Conservation (phyloP, 2,113 vertebrate species). For the Ctenodactylus gundi region DNA sequence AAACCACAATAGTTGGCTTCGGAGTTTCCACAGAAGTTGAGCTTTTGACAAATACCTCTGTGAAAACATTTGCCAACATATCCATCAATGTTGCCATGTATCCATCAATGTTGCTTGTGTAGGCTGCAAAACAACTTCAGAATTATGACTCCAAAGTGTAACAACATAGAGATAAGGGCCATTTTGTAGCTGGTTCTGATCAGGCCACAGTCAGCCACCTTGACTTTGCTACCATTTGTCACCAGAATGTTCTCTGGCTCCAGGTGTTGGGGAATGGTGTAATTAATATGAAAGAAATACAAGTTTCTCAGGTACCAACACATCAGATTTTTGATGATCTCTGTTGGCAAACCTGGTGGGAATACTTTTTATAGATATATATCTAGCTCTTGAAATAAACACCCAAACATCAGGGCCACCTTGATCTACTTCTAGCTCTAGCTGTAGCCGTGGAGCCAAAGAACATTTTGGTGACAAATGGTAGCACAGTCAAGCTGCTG, state of each 20-base stretch:
- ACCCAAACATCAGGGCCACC: constrained; percentile 93
- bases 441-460: constrained; percentile 95
- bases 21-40: constrained; percentile 92
- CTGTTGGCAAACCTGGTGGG: constrained; percentile 85
- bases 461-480: constrained; percentile 94
- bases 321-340: constrained; percentile 91
- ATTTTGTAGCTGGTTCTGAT: constrained; percentile 96
- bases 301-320: constrained; percentile 90
- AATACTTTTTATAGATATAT: constrained; percentile 90
- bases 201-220: constrained; percentile 93
- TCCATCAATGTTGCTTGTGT: constrained; percentile 93
- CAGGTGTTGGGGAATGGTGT: constrained; percentile 92
- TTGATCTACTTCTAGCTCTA: too few species aligned
- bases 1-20: too few species aligned
- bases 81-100: constrained; percentile 93
- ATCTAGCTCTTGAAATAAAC: constrained; percentile 93
- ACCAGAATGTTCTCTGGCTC: constrained; percentile 95
- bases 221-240: constrained; percentile 92
- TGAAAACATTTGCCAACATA: constrained; percentile 94
- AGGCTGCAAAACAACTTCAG: constrained; percentile 92
- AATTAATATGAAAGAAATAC: constrained; percentile 92
- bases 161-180: constrained; percentile 93
- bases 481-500: constrained; percentile 94
- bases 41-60: constrained; percentile 93
- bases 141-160: constrained; percentile 93